Base-by-base conservation (phyloP, 2,113 vertebrate genomes). In the Vulpes lagopus region DNA sequence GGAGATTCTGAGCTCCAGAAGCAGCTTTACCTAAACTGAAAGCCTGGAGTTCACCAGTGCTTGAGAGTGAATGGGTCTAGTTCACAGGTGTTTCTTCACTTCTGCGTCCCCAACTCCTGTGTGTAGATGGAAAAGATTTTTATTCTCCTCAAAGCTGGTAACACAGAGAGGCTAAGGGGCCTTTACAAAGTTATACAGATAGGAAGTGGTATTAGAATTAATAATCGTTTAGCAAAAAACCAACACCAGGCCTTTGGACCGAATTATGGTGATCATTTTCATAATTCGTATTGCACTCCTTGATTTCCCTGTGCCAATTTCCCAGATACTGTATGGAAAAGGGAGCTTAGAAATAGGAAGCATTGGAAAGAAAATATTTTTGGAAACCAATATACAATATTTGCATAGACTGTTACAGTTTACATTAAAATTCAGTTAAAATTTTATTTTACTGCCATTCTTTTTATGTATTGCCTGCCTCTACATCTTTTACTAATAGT, bases 401-500 rank as follows among this genome's bases (percentile, higher is more conserved):
- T 82, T 79, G 22, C 27, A 51, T 69, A 93, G 38, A 84, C 3
- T 8, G 69, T 51, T 60, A 16, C 32, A 55, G 53, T 76, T 85
- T 78, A n/a, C 20, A 49, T 27, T 90, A 82, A 86, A 80, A 94
- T 96, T 89, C 16, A 74, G 19, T 89, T 89, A 51, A 57, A 86
- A 49, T 84, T 64, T 78, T 55, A 64, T 83, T 86, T 91, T 60
- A 59, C 88, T 69, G 78, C 4, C 5, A 53, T 83, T 74, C 0
- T 89, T 94, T 85, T 53, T 55, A 59, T n/a, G 38, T 92, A 64
- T 62, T 88, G 32, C 12, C 14, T 88, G 32, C 12, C 14, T 62
- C 19, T 80, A 69, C 57, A 69, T 94, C 15, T 90, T 97, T 90
- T 82, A 76, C 35, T 94, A 74, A 71, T 64, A 89, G 30, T 62